Evolutionary conservation across 2,113 vertebrate genomes (phyloP).

Genomic region (Lethenteron reissneri): DNA sequence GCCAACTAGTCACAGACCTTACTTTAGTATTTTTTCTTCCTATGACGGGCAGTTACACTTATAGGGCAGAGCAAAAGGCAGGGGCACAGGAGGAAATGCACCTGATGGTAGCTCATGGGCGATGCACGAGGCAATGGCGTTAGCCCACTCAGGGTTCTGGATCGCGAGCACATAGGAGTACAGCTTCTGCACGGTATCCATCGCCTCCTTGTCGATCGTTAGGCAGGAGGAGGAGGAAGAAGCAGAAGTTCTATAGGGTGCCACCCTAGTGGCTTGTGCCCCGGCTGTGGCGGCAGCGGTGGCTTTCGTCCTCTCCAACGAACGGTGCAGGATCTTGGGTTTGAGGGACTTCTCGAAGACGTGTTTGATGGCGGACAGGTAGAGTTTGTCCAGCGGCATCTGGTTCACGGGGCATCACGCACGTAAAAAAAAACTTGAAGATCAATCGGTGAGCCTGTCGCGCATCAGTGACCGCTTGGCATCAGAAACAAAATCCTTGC

Average conservation of each 20-base stretch:
- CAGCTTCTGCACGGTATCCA: conserved; percentile 33
- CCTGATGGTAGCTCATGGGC: conserved; percentile 67
- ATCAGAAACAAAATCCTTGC: not conserved
- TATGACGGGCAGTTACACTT: too few relatives aligned
- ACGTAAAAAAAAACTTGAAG: too few relatives aligned
- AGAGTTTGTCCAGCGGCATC: conserved; percentile 62
- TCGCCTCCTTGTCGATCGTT: conserved; percentile 28
- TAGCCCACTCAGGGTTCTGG: conserved; percentile 57
- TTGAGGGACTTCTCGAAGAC: conserved; percentile 62
- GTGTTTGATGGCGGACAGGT: conserved; percentile 50
- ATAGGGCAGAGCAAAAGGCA: too few relatives aligned
- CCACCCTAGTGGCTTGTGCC: too few relatives aligned
- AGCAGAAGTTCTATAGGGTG: too few relatives aligned
- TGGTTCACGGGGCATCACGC: conserved; percentile 13
- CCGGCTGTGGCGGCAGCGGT: not conserved
- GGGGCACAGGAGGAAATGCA: conserved; percentile 12
- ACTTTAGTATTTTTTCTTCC: too few relatives aligned
- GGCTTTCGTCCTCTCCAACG: conserved; percentile 15
- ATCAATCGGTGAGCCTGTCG: too few relatives aligned
- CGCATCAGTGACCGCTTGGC: too few relatives aligned
- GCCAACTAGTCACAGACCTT: too few relatives aligned
- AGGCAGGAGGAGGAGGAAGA: not conserved
- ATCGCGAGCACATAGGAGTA: conserved; percentile 57
- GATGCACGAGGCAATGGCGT: conserved; percentile 56
- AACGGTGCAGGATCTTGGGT: conserved; percentile 39